Evolutionary conservation across 2,797 vertebrate genomes (phyloP).

Genomic region (Tangara arthus): DNA sequence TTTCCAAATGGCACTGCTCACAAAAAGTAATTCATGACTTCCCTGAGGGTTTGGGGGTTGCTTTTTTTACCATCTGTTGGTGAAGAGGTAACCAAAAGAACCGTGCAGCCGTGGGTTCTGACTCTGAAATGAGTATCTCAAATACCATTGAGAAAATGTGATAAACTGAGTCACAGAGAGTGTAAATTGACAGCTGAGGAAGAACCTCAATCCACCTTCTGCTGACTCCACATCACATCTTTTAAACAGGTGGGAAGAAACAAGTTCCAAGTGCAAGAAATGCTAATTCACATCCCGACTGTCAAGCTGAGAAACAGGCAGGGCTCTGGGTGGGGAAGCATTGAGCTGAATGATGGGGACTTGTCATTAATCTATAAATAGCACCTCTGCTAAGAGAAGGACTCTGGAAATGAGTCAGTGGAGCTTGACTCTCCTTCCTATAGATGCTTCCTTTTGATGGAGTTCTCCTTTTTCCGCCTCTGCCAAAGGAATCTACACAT

Average conservation of each 20-base stretch:
- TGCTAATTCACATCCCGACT: not conserved
- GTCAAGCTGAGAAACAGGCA: not conserved
- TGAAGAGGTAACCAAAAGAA: not conserved
- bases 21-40: not conserved
- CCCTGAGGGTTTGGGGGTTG: not conserved
- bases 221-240: not conserved
- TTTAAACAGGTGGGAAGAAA: not conserved
- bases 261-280: not conserved
- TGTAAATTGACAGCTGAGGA: fast-evolving
- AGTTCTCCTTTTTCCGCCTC: not conserved
- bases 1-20: constrained; percentile 23
- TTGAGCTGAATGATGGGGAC: not conserved
- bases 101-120: fast-evolving
- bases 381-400: not conserved
- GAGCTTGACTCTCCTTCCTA: not conserved
- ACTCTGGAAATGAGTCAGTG: not conserved
- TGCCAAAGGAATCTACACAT: not conserved
- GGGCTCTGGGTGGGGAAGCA: not conserved
- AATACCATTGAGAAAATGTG: not conserved
- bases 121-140: not conserved
- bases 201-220: not conserved
- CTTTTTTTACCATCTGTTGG: not conserved
- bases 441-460: not conserved
- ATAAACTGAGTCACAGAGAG: not conserved
- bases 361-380: not conserved